Base-by-base conservation (phyloP, 2,888 invertebrate species). In the Ypsolopha sequella region DNA sequence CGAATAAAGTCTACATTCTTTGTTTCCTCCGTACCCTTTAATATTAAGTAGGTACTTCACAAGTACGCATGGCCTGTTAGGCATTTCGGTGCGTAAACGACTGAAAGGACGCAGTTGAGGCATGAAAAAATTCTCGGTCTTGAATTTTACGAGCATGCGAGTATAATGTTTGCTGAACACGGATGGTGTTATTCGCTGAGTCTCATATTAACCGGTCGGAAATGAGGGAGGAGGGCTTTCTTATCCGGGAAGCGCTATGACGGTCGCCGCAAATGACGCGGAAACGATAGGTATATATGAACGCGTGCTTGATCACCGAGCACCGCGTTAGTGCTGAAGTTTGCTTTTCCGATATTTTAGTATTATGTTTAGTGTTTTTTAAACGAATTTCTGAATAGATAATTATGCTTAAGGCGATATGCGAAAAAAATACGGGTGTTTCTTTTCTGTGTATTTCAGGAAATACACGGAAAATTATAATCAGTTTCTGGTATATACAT, bases 281-380 rank as follows among this genome's bases (percentile, higher is more conserved):
- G 80, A 84, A 82, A 76, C 74, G 73, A 75, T 73, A 24, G 73
- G 66, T 68, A 63, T n/a, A n/a, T n/a, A n/a, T 55, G 41, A 67
- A 68, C 70, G 70, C 72, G 60, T 38, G 8, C 75, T 73, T 70
- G 70, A 76, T 72, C 71, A 62, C 61, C 65, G 65, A 66, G 68
- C 65, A 64, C 64, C 56, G 24, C 39, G n/a, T 44, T 36, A 43
- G 43, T 14, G 43, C 24, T 43, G 13, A 13, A 14, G 6, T 24
- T 24, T 24, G 4, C 24, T 24, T 24, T 24, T 24, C 24, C 4
- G 24, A 24, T 24, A 24, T 24, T 24, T 24, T 24, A 4, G 24
- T 24, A 24, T 24, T 24, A 2, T 24, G 24, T 24, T 24, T 24
- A 24, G 24, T 24, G 24, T 24, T 24, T 4, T 24, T 4, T 2